Conservation (phyloP, 2,888 invertebrate genomes). For the Syritta pipiens region DNA sequence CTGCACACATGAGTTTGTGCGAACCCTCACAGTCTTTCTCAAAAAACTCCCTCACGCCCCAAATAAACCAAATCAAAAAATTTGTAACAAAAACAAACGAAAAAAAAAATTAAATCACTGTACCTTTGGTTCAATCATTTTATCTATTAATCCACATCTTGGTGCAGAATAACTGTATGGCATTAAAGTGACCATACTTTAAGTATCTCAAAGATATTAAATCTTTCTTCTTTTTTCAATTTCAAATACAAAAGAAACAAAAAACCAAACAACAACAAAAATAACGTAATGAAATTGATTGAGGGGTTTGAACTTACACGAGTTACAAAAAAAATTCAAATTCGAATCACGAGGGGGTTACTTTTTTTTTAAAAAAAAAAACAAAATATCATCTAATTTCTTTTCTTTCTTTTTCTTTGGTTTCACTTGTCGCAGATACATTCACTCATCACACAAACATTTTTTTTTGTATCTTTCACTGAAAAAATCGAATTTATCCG, state of each 20-base stretch:
- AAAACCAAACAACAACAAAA: too few species aligned
- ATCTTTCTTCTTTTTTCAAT: constrained; percentile 12
- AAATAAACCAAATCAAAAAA: not conserved
- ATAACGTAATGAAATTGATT: too few species aligned
- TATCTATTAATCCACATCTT: constrained; percentile 80
- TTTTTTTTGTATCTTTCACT: not conserved
- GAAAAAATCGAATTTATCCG: constrained; percentile 22
- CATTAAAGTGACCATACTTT: constrained; percentile 79
- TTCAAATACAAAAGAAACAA: too few species aligned
- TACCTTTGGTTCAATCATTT: constrained; percentile 80
- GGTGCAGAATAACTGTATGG: constrained; percentile 79
- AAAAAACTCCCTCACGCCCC: too few species aligned
- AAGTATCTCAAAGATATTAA: constrained; percentile 45
- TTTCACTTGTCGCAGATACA: constrained; percentile 8
- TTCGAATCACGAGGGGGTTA: too few species aligned
- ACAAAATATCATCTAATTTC: too few species aligned
- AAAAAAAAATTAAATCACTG: constrained; percentile 30
- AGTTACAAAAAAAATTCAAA: too few species aligned
- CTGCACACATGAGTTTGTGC: too few species aligned
- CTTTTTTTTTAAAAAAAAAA: constrained; percentile 13
- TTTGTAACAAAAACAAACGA: not conserved
- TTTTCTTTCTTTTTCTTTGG: constrained; percentile 19
- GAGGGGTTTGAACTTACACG: too few species aligned
- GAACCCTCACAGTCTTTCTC: too few species aligned
- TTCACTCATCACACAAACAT: constrained; percentile 25